Base-by-base conservation (phyloP, 2,797 vertebrate genomes). In the Onychomys arenicola region DNA sequence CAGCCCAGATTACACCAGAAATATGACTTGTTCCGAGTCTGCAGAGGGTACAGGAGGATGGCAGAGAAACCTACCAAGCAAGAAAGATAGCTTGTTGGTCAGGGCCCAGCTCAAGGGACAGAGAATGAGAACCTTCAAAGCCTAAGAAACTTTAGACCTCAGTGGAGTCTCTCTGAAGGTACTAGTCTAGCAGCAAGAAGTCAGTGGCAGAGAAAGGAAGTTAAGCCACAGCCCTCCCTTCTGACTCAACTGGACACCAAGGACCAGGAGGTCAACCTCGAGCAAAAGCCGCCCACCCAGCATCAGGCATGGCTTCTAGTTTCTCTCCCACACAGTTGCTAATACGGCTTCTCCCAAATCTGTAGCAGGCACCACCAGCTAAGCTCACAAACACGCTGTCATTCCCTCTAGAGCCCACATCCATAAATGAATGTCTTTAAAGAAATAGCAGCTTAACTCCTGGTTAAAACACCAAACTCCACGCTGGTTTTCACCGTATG, bases 161-260 rank as follows among this genome's bases (percentile, higher is more conserved):
- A 0, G 71, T 77, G 49, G 78, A 91, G 40, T 86, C 63, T 87
- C 73, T 57, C 23, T 49, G 49, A 69, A 76, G 21, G 49, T 3
- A 11, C 25, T 27, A n/a, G 29, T 29, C 40, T 0, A 91, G 92
- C 76, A 89, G 92, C 37, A 91, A 95, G 93, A 97, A 96, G 82
- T 96, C 76, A 78, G 86, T 2, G 12, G 63, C 86, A 71, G 43
- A 94, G 76, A 93, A 89, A 93, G 92, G 96, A 95, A 94, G 87
- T 95, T 76, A 89, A 87, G 94, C 95, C 97, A 95, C 16, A 84
- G 59, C 77, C 46, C 25, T 67, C 34, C 82, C 96, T 96, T 78
- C 92, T 91, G 49, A 83, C 49, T 52, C 84, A 81, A 75, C 71
- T 25, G 34, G 90, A 57, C 91, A 89, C 61, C 52, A 55, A 88